Evolutionary conservation across 2,113 vertebrate genomes (phyloP).

Genomic region (Seriola quinqueradiata): DNA sequence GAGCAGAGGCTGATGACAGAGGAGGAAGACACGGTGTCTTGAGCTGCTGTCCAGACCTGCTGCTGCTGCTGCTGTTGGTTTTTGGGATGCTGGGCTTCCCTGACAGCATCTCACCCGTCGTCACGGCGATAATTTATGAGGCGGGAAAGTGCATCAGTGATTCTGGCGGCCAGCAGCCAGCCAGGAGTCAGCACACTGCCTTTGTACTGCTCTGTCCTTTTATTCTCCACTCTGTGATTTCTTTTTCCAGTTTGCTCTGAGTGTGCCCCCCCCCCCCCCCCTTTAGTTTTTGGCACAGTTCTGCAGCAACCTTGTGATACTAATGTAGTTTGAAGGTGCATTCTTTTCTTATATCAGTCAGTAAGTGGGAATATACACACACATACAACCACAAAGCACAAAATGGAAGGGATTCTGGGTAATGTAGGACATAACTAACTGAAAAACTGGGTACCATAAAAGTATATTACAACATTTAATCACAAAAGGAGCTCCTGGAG

Average conservation of each 20-base stretch:
- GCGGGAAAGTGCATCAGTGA: constrained; percentile 69
- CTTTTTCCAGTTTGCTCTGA: background rate
- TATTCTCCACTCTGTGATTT: background rate
- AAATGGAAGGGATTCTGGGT: background rate
- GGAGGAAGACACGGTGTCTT: background rate
- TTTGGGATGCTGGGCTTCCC: constrained; percentile 59
- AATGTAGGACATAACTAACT: background rate
- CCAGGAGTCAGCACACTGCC: constrained; percentile 39
- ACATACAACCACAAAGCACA: too few relatives aligned
- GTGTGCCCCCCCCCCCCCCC: background rate
- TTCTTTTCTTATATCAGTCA: background rate
- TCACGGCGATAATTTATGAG: constrained; percentile 77
- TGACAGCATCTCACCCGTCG: constrained; percentile 66
- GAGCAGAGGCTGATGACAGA: constrained; percentile 12
- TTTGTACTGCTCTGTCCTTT: constrained; percentile 35
- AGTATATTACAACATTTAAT: constrained; percentile 16
- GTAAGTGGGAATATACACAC: constrained; percentile 9
- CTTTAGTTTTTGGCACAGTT: too few relatives aligned
- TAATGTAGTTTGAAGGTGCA: too few relatives aligned
- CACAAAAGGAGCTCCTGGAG: background rate
- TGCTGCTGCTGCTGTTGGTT: constrained; percentile 52
- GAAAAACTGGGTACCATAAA: background rate
- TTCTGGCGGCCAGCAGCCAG: constrained; percentile 61
- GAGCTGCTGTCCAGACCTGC: constrained; percentile 31
- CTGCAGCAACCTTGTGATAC: too few relatives aligned